These are phyloP conservation scores for Apantesis nais DNA, from an alignment of 2,888 invertebrate species.

Conservation along the genomic window DNA sequence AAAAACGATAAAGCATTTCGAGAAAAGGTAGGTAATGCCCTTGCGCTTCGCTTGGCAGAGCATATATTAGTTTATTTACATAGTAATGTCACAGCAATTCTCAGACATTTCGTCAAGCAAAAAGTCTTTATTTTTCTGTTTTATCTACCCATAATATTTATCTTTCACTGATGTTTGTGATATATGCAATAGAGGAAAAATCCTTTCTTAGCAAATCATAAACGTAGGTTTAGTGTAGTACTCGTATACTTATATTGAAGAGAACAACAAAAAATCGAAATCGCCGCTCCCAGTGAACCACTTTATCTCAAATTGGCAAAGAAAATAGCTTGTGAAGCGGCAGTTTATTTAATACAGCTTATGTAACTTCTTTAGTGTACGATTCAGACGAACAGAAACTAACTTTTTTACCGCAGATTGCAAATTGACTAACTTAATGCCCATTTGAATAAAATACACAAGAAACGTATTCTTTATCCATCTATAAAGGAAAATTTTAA, in stretches of 20 bases:
- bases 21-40: too few species aligned
- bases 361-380: constrained; percentile 42
- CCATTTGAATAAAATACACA: constrained; percentile 28
- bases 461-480: constrained; percentile 19
- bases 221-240: neutral
- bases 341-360: constrained; percentile 57
- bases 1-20: too few species aligned
- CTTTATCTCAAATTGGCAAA: constrained; percentile 57
- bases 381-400: constrained; percentile 32
- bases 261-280: constrained; percentile 46
- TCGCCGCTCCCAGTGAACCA: constrained; percentile 51
- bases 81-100: too few species aligned
- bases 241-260: constrained; percentile 13
- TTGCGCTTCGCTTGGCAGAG: too few species aligned
- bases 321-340: constrained; percentile 53
- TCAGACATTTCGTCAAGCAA: too few species aligned
- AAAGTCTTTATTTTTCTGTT: too few species aligned
- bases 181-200: neutral
- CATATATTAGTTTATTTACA: too few species aligned
- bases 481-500: constrained; percentile 8
- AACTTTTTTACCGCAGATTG: constrained; percentile 42
- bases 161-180: neutral
- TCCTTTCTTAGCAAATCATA: neutral
- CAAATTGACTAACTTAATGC: constrained; percentile 40
- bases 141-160: neutral